Percentiles rank a stretch among this genome's conserved stretches.
Evolutionary conservation across 23 tunicate species (phyloP).

Genomic region (Styela clava): DNA sequence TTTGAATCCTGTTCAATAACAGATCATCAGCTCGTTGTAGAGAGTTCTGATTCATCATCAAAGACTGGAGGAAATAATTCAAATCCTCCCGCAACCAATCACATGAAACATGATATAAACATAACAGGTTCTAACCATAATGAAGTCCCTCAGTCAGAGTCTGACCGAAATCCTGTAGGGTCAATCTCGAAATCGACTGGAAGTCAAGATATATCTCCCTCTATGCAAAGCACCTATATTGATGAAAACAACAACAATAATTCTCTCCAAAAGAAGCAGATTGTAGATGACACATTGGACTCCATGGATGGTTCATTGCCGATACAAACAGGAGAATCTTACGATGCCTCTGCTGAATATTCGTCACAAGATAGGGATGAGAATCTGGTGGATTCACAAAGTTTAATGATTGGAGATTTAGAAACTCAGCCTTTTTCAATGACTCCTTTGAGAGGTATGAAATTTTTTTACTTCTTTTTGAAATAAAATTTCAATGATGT

Average conservation of each 20-base stretch:
- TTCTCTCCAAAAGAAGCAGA: background rate
- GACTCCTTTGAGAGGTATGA: background rate
- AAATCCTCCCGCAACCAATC: no score
- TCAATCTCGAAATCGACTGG: background rate
- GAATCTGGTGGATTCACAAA: background rate
- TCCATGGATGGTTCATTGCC: background rate
- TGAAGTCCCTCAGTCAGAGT: no score
- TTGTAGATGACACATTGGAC: background rate
- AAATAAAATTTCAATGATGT: no score
- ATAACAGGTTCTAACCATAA: no score
- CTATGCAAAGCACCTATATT: constrained; percentile 22
- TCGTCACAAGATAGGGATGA: background rate
- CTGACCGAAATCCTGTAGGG: no score
- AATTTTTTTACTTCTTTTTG: no score
- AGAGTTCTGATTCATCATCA: background rate
- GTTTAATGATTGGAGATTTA: background rate
- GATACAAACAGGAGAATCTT: background rate
- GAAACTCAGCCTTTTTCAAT: background rate
- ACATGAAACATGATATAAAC: no score
- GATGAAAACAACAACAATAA: constrained; percentile 6
- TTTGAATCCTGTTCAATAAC: background rate
- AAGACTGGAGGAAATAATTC: background rate
- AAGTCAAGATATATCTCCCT: background rate
- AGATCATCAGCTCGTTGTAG: background rate
- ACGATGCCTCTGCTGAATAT: constrained; percentile 1